Evolutionary conservation across 2,113 vertebrate species (phyloP), one percentile per base, ranked within the genome.

Genomic region (Poicephalus gulielmi): DNA sequence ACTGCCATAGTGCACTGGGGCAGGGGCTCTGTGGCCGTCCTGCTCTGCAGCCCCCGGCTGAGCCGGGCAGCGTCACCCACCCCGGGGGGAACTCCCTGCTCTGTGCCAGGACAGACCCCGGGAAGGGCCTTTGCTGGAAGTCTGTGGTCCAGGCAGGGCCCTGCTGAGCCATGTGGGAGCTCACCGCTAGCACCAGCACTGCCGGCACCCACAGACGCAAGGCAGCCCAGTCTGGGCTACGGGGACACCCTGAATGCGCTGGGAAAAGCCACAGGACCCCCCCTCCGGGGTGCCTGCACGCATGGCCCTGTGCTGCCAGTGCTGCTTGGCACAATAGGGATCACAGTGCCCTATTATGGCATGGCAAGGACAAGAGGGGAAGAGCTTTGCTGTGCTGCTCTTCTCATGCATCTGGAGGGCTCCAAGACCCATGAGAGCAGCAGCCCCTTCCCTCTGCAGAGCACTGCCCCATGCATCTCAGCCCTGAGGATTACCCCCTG

Each of bases 281-380:
- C 47, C 14, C 13, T 78, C 15, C 64, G 17, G 5, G 7, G 14
- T 25, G 37, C 14, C 52, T 43, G 44, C 44, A 10, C 2, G 0
- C 30, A 2, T 0, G 0, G 2, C 70, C 62, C 17, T 0, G 0
- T 23, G 66, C 79, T 90, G 79, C 63, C 0, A 0, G 2, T 2
- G 25, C 75, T 66, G 41, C 49, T 33, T 80, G 6, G 17, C 63
- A 57, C 57, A 5, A 1, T 0, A 1, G 55, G 37, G 24, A 17
- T 12, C 62, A 49, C 53, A 80, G 77, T 33, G 7, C 67, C 31
- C 43, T 7, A 46, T 27, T 28, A 10, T 1, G 8, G 67, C 79
- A 47, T 3, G 1, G 68, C 47, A 17, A 22, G 47, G 53, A 33
- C 78, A 63, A 53, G 66, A 18, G 60, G 33, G 88, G 31, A 37